Evolutionary conservation across 2,113 vertebrate species (phyloP), one percentile per base, ranked within the genome.

Genomic region (Actenoides lindsayi): DNA sequence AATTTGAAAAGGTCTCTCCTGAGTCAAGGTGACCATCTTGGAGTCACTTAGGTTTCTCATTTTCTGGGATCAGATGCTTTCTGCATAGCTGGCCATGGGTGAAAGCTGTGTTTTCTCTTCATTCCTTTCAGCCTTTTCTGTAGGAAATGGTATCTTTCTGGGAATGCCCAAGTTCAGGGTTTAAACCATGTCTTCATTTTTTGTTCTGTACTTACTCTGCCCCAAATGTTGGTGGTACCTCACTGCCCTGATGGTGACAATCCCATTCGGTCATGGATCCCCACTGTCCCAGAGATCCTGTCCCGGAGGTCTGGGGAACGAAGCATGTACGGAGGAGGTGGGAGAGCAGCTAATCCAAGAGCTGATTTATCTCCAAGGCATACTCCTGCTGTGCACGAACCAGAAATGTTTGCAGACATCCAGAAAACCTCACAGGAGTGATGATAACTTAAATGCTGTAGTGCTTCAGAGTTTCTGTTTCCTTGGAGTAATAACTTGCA

Each of bases 161-260:
- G 51, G 65, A 33, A 59, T 24, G 17, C 39, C 28, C 42, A 15
- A 11, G 13, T n/a, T 63, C 21, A 31, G 63, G 33, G 25, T 82
- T 74, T 63, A 85, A 87, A 68, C 16, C 24, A 2, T 12, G 6
- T 11, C 69, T 63, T 39, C 56, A 5, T 0, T 21, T 59, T 82
- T 85, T 67, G 13, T 71, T 68, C 59, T 84, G 14, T 41, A 23
- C 50, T 89, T 39, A 16, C 59, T 64, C 14, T 75, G 39, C 51
- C 31, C 33, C 51, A 25, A 6, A 13, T 8, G 10, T 25, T 57
- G 27, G 8, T 50, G 41, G 6, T 13, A 5, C 25, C 17, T 33
- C 24, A 25, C 33, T n/a, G 27, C 30, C 37, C 56, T 5, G 2
- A 2, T 35, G 51, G 51, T 39, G 48, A 37, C 0, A 1, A 9